A percentile compares a stretch with the other conserved stretches of the same genome.
Conservation (phyloP, 2,113 vertebrate genomes). For the Zapus hudsonius region DNA sequence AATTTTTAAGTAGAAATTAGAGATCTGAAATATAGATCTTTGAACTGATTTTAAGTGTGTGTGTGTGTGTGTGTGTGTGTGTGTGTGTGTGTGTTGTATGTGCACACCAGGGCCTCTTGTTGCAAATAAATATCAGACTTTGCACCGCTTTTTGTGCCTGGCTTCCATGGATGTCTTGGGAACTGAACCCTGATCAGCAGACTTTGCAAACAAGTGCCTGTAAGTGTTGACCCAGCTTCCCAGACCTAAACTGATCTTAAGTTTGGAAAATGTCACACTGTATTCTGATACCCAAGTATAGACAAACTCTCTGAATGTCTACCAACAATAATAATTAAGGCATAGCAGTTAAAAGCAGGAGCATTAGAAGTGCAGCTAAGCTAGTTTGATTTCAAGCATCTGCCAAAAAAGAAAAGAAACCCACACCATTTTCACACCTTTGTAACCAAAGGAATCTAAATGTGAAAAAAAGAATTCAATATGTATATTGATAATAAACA, state of each 20-base stretch:
- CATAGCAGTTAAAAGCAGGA: not conserved
- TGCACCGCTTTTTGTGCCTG: too few species aligned
- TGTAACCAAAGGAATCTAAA: not conserved
- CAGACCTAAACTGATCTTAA: not conserved
- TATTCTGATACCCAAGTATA: slow-evolving; percentile 32
- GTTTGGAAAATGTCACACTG: not conserved
- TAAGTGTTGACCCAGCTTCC: too few species aligned
- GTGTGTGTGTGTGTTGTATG: too few species aligned
- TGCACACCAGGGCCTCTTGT: too few species aligned
- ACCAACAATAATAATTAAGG: not conserved
- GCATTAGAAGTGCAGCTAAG: not conserved
- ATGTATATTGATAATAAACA: too few species aligned
- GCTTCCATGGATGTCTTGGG: too few species aligned
- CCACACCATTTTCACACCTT: not conserved
- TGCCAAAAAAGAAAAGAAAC: not conserved
- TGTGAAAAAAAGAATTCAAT: not conserved
- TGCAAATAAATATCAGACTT: too few species aligned
- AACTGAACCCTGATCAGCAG: too few species aligned
- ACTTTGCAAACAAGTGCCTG: too few species aligned
- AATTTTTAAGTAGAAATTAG: slow-evolving; percentile 53
- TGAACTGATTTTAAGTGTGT: not conserved
- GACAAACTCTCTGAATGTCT: not conserved
- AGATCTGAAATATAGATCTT: slow-evolving; percentile 50
- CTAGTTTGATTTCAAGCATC: not conserved
- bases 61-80: too few species aligned